These are phyloP conservation scores for Dendrolimus punctatus DNA, from an alignment of 1,140 invertebrate species.

Conservation along the genomic window DNA sequence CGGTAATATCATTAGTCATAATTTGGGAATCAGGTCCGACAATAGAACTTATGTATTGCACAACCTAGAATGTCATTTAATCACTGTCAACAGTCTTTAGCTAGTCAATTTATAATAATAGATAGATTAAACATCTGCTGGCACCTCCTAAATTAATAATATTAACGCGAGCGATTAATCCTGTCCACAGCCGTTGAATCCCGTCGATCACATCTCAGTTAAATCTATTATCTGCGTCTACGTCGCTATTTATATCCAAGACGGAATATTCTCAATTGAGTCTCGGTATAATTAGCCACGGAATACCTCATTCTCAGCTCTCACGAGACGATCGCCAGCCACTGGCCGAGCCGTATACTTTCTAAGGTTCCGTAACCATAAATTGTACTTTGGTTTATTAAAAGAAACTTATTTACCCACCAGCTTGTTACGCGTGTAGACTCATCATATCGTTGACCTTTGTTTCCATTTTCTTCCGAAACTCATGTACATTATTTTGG, in stretches of 20 bases:
- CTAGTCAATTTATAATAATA: too few species aligned
- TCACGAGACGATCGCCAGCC: slow-evolving; percentile 12
- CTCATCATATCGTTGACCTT: too few species aligned
- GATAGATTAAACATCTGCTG: too few species aligned
- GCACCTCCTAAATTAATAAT: slow-evolving; percentile 30
- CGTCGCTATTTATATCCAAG: slow-evolving; percentile 31
- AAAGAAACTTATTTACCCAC: too few species aligned
- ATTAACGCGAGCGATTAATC: slow-evolving; percentile 22
- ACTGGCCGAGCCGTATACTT: slow-evolving; percentile 4
- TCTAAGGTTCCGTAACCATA: slow-evolving; percentile 3
- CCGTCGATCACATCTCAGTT: background rate
- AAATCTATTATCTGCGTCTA: background rate
- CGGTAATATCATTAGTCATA: too few species aligned
- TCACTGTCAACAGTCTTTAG: too few species aligned
- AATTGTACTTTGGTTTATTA: background rate
- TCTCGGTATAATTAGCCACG: slow-evolving; percentile 39
- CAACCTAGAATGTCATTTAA: too few species aligned
- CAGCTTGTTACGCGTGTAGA: too few species aligned
- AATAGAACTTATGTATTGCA: too few species aligned
- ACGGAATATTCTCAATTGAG: slow-evolving; percentile 41
- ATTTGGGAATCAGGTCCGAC: too few species aligned
- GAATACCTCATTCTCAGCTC: slow-evolving; percentile 18
- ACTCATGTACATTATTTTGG: too few species aligned
- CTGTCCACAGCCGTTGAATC: background rate
- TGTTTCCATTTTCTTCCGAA: too few species aligned